Evolutionary conservation across 1,140 invertebrate species (phyloP), one percentile per base, ranked within the genome.

Genomic region (Drosophila elegans): DNA sequence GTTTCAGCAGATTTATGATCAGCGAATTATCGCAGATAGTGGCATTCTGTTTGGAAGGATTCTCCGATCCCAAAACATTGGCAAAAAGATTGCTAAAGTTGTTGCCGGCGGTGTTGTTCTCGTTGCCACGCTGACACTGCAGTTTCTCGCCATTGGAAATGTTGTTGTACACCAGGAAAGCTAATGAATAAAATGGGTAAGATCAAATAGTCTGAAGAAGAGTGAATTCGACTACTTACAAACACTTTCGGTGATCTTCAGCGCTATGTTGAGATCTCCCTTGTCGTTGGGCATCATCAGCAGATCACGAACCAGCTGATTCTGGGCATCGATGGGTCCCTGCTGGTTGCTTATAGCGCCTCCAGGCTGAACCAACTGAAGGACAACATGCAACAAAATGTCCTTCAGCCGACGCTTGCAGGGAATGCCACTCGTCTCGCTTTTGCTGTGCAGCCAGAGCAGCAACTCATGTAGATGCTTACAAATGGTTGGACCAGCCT

Each of bases 281-380:
- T 95, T 94, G 12, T 94, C 93, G 82, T 95, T 96, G 69, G 95
- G 94, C 42, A 96, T 92, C 86, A 94, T 94, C 1, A 96, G 85
- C 32, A 97, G 90, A 27, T 95, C 94, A 12, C 95, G 95, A 41
- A 97, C 93, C 45, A 97, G 93, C 78, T 95, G 95, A 82, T 95
- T 96, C 88, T 97, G 96, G 2, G 96, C 96, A 93, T 97, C 97
- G 6, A 97, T 92, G 12, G 97, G 96, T n/a, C 97, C 97, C 69
- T 95, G 94, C 61, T 95, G 94, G 29, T 94, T 93, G 27, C 95
- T 94, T 16, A 97, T 94, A 5, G 96, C 95, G 25, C 96, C 96
- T 10, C 94, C 93, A 5, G 95, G 94, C 80, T 95, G 94, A 2
- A 95, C 93, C n/a, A 97, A 91, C 77, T 95, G 94, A 67, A 96